Evolutionary conservation across 92 coral and sea anemone species (phyloP).

Genomic region (Nematostella vectensis): DNA sequence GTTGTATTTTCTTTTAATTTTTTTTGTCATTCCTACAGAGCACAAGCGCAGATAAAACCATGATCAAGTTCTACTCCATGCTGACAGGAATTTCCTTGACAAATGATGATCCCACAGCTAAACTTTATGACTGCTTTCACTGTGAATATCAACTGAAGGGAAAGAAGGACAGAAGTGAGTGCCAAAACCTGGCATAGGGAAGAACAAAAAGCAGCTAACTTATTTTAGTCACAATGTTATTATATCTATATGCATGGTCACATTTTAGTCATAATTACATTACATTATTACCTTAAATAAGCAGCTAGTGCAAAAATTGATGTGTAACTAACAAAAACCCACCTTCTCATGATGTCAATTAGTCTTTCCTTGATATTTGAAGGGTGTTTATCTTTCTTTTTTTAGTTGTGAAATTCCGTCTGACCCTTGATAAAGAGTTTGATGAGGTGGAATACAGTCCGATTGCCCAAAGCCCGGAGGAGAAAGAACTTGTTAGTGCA

Average conservation of each 20-base stretch:
- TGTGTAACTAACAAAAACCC: not conserved
- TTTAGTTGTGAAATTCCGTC: constrained; percentile 59
- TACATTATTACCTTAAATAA: too few relatives aligned
- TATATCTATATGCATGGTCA: too few relatives aligned
- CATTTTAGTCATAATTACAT: too few relatives aligned
- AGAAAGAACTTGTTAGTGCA: constrained; percentile 23
- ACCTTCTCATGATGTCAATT: not conserved
- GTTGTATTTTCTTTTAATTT: too few relatives aligned
- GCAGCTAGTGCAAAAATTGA: too few relatives aligned
- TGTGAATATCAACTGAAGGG: constrained; percentile 48
- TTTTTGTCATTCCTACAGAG: not conserved
- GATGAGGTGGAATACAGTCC: constrained; percentile 91
- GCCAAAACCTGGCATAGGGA: too few relatives aligned
- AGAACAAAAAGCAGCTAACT: too few relatives aligned
- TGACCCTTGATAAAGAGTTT: constrained; percentile 70
- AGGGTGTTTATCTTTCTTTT: not conserved
- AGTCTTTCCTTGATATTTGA: too few relatives aligned
- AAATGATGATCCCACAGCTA: constrained; percentile 23
- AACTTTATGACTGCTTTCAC: constrained; percentile 47
- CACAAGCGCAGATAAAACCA: constrained; percentile 3
- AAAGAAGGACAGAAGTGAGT: constrained; percentile 39
- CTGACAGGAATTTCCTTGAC: constrained; percentile 75
- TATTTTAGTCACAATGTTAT: too few relatives aligned
- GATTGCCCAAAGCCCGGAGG: constrained; percentile 35
- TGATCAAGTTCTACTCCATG: constrained; percentile 52